These are phyloP conservation scores for Hemitrygon akajei DNA, from an alignment of 2,797 vertebrate species.

Conservation along the genomic window DNA sequence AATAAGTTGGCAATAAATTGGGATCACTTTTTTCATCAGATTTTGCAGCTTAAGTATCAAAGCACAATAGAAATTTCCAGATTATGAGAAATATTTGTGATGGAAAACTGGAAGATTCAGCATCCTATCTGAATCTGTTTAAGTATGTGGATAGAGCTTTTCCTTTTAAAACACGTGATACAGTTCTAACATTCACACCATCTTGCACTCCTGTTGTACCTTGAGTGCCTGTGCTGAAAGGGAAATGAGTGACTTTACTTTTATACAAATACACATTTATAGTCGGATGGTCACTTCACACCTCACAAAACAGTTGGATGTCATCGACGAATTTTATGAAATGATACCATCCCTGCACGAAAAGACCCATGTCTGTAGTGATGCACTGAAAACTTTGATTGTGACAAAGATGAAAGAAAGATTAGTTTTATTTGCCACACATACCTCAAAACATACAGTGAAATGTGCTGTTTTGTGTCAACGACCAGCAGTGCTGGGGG, in stretches of 20 bases:
- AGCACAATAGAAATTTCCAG: neutral
- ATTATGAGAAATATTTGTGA: no score
- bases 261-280: neutral
- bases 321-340: neutral
- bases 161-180: neutral
- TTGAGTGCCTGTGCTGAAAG: neutral
- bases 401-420: no score
- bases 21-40: neutral
- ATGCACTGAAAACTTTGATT: neutral
- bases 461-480: no score
- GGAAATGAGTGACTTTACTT: neutral
- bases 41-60: neutral
- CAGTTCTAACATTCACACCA: neutral
- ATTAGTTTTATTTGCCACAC: no score
- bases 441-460: no score
- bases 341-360: neutral
- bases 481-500: no score
- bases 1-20: neutral
- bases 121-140: neutral
- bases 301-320: neutral
- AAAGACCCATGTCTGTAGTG: neutral
- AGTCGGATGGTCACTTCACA: neutral
- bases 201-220: neutral
- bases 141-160: neutral
- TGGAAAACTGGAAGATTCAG: neutral